A percentile compares a stretch with the other conserved stretches of the same genome.
Conservation (phyloP, 2,888 invertebrate genomes). For the Drosophila flavopinicola region DNA sequence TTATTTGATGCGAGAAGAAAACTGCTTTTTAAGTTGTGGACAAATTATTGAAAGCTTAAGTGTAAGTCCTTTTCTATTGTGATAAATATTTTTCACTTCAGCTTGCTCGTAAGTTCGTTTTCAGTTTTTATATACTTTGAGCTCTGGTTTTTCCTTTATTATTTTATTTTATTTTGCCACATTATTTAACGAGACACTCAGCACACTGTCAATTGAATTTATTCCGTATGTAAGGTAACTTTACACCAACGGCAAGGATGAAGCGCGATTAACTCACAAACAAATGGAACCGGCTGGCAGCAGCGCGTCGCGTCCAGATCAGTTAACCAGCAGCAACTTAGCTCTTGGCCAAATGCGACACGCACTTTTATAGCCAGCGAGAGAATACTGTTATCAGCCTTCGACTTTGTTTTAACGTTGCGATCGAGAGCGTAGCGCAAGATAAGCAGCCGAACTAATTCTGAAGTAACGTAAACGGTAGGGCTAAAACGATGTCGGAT, state of each 20-base stretch:
- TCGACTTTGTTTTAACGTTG: constrained; percentile 26
- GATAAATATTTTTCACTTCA: background rate
- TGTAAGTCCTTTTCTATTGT: background rate
- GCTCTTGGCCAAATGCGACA: constrained; percentile 27
- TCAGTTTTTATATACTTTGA: background rate
- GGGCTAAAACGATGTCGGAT: constrained; percentile 2
- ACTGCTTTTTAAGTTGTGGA: constrained; percentile 2
- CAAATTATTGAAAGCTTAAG: too few species aligned
- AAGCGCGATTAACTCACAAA: constrained; percentile 37
- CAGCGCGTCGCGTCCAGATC: constrained; percentile 33
- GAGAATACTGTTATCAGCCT: constrained; percentile 29
- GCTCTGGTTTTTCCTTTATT: background rate
- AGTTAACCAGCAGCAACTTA: constrained; percentile 36
- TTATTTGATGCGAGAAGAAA: constrained; percentile 18
- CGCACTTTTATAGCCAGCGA: constrained; percentile 44
- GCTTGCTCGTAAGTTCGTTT: background rate
- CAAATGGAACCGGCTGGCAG: constrained; percentile 35
- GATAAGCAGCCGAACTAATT: constrained; percentile 27
- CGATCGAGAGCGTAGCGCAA: constrained; percentile 30
- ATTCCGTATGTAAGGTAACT: too few species aligned
- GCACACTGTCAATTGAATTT: background rate
- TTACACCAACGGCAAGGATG: constrained; percentile 12
- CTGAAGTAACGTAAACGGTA: constrained; percentile 15
- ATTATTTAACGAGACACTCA: background rate
- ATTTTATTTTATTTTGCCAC: background rate